phyloP scores from a whole-genome alignment of 2,797 vertebrate genomes.

The Aselliscus stoliczkanus region DNA sequence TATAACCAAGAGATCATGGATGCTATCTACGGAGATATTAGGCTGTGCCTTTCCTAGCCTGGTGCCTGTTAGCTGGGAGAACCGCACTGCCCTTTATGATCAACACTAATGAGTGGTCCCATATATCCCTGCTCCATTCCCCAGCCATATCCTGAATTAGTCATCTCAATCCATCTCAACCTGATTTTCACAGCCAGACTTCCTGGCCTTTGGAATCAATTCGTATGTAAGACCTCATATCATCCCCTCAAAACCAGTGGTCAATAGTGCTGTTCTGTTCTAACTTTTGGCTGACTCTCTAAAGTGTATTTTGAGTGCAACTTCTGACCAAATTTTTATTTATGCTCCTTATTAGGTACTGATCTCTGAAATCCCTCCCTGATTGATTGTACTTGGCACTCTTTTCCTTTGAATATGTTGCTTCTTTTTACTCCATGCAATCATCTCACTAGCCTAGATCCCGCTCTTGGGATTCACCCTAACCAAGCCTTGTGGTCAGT shows the following conservation, averaged over 20 bases:
- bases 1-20: background rate
- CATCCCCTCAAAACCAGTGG: background rate
- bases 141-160: background rate
- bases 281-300: background rate
- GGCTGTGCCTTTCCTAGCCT: background rate
- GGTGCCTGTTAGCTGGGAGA: background rate
- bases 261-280: background rate
- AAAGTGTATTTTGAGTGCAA: background rate
- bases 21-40: background rate
- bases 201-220: background rate
- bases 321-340: conserved; percentile 8
- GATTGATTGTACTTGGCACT: background rate
- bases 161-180: background rate
- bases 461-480: background rate
- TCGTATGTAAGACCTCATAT: background rate
- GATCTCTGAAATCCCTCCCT: background rate
- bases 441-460: background rate
- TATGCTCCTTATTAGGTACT: background rate
- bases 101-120: background rate
- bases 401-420: background rate
- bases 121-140: background rate
- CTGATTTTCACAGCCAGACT: background rate
- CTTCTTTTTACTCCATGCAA: background rate
- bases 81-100: background rate
- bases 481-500: background rate